phyloP scores from a whole-genome alignment of 1,140 invertebrate species.

The Pseudachorutes palmiensis region DNA sequence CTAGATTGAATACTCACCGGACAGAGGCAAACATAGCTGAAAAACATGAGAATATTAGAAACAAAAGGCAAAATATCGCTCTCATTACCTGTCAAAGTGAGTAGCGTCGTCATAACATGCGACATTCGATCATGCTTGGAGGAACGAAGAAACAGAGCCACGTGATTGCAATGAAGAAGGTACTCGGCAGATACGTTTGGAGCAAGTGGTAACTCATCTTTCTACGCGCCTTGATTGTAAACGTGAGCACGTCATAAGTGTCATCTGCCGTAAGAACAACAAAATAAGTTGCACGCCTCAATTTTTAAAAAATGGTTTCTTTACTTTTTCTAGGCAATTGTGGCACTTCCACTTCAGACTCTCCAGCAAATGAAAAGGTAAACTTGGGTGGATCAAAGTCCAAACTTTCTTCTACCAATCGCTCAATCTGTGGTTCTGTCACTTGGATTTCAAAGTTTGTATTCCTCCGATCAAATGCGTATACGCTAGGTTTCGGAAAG shows the following conservation, averaged over 20 bases:
- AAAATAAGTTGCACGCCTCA: too few species aligned
- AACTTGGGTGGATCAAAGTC: neutral
- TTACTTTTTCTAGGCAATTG: constrained; percentile 4
- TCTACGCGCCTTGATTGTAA: constrained; percentile 19
- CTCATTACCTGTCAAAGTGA: constrained; percentile 18
- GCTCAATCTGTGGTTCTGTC: neutral
- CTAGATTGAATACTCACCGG: constrained; percentile 9
- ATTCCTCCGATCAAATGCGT: neutral
- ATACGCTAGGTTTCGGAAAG: neutral
- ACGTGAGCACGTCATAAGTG: constrained; percentile 18
- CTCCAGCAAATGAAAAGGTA: neutral
- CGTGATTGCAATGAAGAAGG: constrained; percentile 31
- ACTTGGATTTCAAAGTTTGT: constrained; percentile 25
- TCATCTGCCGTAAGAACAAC: constrained; percentile 12
- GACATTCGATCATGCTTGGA: neutral
- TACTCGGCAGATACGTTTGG: constrained; percentile 28
- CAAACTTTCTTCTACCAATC: constrained; percentile 6
- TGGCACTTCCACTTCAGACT: too few species aligned
- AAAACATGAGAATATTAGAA: neutral
- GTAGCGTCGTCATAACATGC: constrained; percentile 22
- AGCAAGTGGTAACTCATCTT: constrained; percentile 31
- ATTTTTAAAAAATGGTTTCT: too few species aligned
- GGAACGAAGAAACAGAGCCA: constrained; percentile 28
- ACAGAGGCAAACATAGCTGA: constrained; percentile 13
- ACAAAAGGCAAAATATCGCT: neutral